These are phyloP conservation scores for Phengaris alcon DNA, from an alignment of 2,888 invertebrate species.

Conservation along the genomic window DNA sequence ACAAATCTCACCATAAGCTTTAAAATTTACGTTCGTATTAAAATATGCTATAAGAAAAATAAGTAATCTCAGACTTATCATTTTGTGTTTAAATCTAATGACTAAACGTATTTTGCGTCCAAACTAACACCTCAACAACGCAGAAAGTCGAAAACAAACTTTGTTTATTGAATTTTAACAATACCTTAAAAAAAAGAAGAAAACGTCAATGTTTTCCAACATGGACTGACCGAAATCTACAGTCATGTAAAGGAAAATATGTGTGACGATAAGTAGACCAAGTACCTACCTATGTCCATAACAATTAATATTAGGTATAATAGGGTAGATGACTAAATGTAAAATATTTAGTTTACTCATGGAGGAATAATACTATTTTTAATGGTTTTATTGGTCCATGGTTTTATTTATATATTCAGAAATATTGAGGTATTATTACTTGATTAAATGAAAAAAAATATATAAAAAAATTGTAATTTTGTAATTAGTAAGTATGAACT, in stretches of 20 bases:
- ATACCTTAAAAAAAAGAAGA: neutral
- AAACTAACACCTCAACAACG: neutral
- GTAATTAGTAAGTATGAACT: too few relatives aligned
- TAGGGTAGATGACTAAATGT: too few relatives aligned
- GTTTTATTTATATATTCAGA: too few relatives aligned
- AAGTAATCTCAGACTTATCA: neutral
- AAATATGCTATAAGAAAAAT: neutral
- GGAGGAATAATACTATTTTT: too few relatives aligned
- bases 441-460: too few relatives aligned
- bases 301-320: too few relatives aligned
- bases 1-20: conserved; percentile 14
- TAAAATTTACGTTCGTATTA: neutral
- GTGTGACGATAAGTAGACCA: neutral
- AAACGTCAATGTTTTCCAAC: conserved; percentile 7
- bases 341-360: too few relatives aligned
- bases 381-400: too few relatives aligned
- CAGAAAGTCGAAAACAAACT: neutral
- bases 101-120: neutral
- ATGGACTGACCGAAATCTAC: neutral
- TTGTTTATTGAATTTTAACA: conserved; percentile 19
- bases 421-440: too few relatives aligned
- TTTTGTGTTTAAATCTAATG: neutral
- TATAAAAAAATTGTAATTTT: too few relatives aligned
- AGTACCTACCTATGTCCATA: too few relatives aligned
- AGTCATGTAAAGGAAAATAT: neutral